phyloP scores from a whole-genome alignment of 2,113 vertebrate genomes.

The Candoia aspera region DNA sequence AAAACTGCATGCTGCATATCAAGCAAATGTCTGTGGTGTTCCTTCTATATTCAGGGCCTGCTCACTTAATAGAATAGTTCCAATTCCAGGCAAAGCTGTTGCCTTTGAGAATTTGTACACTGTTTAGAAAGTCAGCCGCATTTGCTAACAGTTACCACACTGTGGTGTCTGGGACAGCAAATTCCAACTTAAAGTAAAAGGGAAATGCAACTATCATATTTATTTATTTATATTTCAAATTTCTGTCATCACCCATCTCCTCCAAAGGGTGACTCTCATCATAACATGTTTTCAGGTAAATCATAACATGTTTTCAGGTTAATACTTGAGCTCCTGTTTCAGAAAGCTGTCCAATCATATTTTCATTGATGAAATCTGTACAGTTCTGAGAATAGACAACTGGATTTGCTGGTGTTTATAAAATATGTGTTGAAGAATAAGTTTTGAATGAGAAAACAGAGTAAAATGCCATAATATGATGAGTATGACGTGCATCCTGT shows the following conservation, averaged over 20 bases:
- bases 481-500: background rate
- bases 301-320: constrained; percentile 54
- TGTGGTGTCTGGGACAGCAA: constrained; percentile 66
- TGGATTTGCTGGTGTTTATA: constrained; percentile 44
- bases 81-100: constrained; percentile 48
- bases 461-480: background rate
- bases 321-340: constrained; percentile 54
- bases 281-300: no score
- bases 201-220: constrained; percentile 5
- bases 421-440: background rate
- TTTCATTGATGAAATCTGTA: constrained; percentile 57
- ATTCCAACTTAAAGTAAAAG: constrained; percentile 53
- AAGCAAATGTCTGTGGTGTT: constrained; percentile 22
- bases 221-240: no score
- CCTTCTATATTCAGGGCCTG: constrained; percentile 21
- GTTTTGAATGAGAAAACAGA: background rate
- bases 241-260: no score
- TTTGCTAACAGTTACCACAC: constrained; percentile 69
- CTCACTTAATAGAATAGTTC: constrained; percentile 49
- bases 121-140: constrained; percentile 63
- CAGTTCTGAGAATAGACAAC: constrained; percentile 53
- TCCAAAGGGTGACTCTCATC: no score
- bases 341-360: constrained; percentile 47
- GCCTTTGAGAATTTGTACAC: constrained; percentile 60
- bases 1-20: background rate